Percentiles rank a stretch among this genome's conserved stretches.
Evolutionary conservation across 2,113 vertebrate genomes (phyloP).

Genomic region (Anoura caudifer): DNA sequence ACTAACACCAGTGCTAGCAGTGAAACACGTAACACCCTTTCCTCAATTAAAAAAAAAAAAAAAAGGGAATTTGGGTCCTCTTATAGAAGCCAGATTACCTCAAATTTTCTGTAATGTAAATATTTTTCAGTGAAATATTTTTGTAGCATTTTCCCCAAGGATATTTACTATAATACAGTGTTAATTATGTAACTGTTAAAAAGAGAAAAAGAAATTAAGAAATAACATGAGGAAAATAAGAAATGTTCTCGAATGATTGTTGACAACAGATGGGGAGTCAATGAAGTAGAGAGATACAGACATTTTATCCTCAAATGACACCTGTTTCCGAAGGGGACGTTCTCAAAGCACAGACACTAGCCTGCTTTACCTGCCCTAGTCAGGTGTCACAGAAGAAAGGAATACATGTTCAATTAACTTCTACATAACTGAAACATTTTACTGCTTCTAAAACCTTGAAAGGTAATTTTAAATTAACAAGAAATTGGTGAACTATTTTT

Average conservation of each 20-base stretch:
- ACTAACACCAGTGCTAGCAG: not conserved
- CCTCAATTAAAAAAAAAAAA: not conserved
- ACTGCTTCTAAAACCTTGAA: not conserved
- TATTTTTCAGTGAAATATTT: conserved; percentile 34
- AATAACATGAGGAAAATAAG: conserved; percentile 33
- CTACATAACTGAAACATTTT: not conserved
- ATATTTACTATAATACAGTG: conserved; percentile 38
- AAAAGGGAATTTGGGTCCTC: not conserved
- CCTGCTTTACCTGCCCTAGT: not conserved
- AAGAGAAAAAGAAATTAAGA: conserved; percentile 49
- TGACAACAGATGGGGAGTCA: conserved; percentile 46
- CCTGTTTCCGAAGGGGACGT: conserved; percentile 9
- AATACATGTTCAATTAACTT: not conserved
- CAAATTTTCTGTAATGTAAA: not conserved
- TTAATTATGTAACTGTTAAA: conserved; percentile 56
- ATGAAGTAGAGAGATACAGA: conserved; percentile 26
- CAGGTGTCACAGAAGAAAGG: not conserved
- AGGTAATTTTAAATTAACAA: not conserved
- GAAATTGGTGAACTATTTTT: not conserved
- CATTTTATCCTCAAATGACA: conserved; percentile 27
- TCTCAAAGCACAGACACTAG: not conserved
- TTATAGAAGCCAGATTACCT: not conserved
- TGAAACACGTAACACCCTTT: not conserved
- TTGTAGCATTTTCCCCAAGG: conserved; percentile 29
- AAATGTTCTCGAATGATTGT: conserved; percentile 30